Base-by-base conservation (phyloP, 2,888 invertebrate genomes). In the Drosophila mayaguana region DNA sequence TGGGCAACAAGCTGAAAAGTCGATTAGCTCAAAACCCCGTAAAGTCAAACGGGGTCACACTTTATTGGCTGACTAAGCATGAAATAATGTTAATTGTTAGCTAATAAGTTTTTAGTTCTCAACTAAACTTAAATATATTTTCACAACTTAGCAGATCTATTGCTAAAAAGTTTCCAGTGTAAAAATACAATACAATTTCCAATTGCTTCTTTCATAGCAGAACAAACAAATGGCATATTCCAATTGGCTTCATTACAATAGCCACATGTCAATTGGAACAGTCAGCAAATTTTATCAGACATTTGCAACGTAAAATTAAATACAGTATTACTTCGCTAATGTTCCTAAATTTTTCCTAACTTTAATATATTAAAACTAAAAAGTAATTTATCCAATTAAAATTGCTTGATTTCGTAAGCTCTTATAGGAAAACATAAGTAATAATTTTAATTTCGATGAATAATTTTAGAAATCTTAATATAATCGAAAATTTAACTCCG, bases 21-120 rank as follows among this genome's bases (percentile, higher is more conserved):
- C 59, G 64, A 78, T 76, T 73, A 74, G 74, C 54, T 25, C n/a
- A 3, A 9, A 14, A 43, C 43, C 48, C 32, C 45, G 36, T 34
- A 25, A n/a, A 11, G 50, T 43, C 14, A 9, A 50, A 50, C 42
- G 36, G 48, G 43, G 48, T 65, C 56, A 40, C 53, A 61, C 60
- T 59, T 22, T 18, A 20, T 36, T 36, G 48, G 16, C 56, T 70
- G 56, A 54, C 34, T 25, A 50, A 54, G 28, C 38, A 22, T 25
- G 11, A 36, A 46, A 40, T 16, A 20, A 46, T 64, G 36, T 38
- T 18, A 40, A 18, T 14, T 46, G 42, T 51, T 25, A 46, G 45
- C 14, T 34, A 63, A 63, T 42, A 34, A 9, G 12, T 45, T 40
- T 7, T 9, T 25, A n/a, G 34, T 38, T 22, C 20, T 36, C 32